Base-by-base conservation (phyloP, 2,888 invertebrate species). In the Pterostichus madidus region DNA sequence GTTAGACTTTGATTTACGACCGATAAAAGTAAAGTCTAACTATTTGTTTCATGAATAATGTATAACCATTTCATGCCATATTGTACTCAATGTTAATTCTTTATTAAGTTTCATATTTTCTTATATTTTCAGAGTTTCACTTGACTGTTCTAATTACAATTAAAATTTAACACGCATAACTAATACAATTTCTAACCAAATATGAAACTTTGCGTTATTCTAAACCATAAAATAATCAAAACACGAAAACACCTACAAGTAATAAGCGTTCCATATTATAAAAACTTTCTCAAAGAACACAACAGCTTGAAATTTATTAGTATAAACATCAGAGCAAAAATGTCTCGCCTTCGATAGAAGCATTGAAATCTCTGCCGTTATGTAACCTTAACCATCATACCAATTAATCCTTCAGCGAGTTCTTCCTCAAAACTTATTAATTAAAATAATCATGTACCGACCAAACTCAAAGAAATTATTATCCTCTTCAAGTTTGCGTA, bases 171-270 rank as follows among this genome's bases (percentile, higher is more conserved):
- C 59, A 64, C 68, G 68, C 68, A 71, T 71, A 44, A 13, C 44
- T 71, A 71, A 17, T 71, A 71, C 11, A 71, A 44, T 71, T 71
- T 71, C 68, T 71, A 71, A 71, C 17, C 13, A 44, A 71, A 71
- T 44, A 71, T 71, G 39, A 44, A 71, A 44, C 44, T 71, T 64
- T 64, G 39, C 64, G 64, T 64, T 44, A 44, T 71, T 71, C 10
- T 17, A 44, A 39, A 10, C 44, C 8, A 71, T 71, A 71, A 71
- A 64, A 64, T 64, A 64, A 64, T 64, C 64, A 64, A 71, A 71
- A 71, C 39, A 68, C 35, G n/a, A 68, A 68, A 17, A 32, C 64
- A 44, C 68, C 68, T 71, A 71, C 68, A 17, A 17, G 11, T 39
- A 71, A 71, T 17, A 71, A 71, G 68, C 39, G 68, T 71, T 71